Base-by-base conservation (phyloP, 2,113 vertebrate genomes). In the Nothobranchius kuhntae region DNA sequence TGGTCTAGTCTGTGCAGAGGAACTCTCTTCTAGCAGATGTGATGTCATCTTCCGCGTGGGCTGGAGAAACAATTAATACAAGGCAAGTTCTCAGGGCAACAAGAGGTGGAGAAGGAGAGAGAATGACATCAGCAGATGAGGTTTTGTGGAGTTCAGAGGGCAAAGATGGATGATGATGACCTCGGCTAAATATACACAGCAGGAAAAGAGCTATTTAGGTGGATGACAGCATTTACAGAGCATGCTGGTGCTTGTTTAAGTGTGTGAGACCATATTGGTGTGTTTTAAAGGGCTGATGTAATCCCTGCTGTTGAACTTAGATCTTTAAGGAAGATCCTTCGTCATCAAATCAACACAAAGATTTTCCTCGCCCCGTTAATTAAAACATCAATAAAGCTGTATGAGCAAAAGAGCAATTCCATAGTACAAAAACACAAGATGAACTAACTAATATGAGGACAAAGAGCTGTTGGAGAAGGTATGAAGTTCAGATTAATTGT, bases 1-100 rank as follows among this genome's bases (percentile, higher is more conserved):
- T 73, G 56, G 81, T 82, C 72, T 84, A 45, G 1, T n/a, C 42
- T 7, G 54, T 45, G 4, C 36, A 13, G 47, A 62, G 72, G 74
- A 82, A 66, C 51, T 38, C 46, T 68, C 73, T 65, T 68, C 66
- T 40, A 78, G 45, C 38, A 82, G 77, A 74, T 71, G 52, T 89
- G 83, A 87, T 80, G 86, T 89, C 81, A 86, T 80, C 54, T 73
- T 76, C 70, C 65, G 61, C 47, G 48, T 15, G 52, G 67, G 77
- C 42, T 61, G 67, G 44, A 79, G 58, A 62, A 68, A 66, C 69
- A 57, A 72, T 76, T 61, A 62, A 42, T 17, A 46, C 40, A 44
- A 47, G 26, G 40, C 44, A 46, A 47, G 17, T 7, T 47, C 10
- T 13, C 26, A 50, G 26, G 47, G 38, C 50, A 47, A 35, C 17